Evolutionary conservation across 2,888 invertebrate genomes (phyloP).

Genomic region (Lepidocyrtoides sp.): DNA sequence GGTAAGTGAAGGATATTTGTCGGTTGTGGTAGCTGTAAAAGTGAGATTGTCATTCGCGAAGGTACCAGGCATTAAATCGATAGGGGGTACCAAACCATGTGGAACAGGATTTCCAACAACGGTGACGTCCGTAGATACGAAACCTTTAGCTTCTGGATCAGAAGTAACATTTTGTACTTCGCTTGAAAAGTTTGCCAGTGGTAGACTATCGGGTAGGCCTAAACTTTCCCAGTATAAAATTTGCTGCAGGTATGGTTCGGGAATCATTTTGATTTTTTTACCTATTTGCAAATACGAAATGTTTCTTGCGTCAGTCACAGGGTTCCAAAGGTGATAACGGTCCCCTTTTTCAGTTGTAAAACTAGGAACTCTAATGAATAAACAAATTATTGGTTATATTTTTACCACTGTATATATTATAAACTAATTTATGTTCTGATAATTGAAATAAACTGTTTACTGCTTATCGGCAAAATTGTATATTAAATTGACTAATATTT

Average conservation of each 20-base stretch:
- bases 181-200: conserved; percentile 68
- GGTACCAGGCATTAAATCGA: background rate
- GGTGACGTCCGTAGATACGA: conserved; percentile 63
- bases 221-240: conserved; percentile 82
- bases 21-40: background rate
- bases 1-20: background rate
- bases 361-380: conserved; percentile 75
- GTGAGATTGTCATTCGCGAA: background rate
- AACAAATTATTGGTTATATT: too few species aligned
- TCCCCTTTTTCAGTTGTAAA: conserved; percentile 77
- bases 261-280: conserved; percentile 81
- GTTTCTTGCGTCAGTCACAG: conserved; percentile 77
- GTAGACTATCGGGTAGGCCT: conserved; percentile 74
- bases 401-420: too few species aligned
- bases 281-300: conserved; percentile 79
- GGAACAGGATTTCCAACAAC: conserved; percentile 14
- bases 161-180: conserved; percentile 49
- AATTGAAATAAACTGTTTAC: conserved; percentile 39
- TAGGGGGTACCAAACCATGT: conserved; percentile 23
- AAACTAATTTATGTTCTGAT: background rate
- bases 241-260: conserved; percentile 79
- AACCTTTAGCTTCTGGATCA: conserved; percentile 38
- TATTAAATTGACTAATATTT: conserved; percentile 81
- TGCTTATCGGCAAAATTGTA: conserved; percentile 81
- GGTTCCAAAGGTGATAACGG: conserved; percentile 80